These are phyloP conservation scores for Piaya cayana DNA, from an alignment of 2,113 vertebrate genomes.

Conservation along the genomic window DNA sequence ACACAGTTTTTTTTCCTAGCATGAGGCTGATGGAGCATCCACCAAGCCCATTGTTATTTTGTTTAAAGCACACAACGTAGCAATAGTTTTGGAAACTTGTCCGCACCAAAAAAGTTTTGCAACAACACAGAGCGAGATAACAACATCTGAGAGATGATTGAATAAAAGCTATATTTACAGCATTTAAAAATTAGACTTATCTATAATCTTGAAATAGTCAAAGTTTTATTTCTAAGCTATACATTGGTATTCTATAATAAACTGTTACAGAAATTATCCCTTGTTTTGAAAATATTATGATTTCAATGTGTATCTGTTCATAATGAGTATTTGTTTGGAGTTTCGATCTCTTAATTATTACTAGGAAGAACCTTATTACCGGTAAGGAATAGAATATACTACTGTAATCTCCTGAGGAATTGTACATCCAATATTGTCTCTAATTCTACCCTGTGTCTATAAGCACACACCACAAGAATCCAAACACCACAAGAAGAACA, in stretches of 20 bases:
- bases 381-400: slow-evolving; percentile 87
- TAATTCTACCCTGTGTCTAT: slow-evolving; percentile 94
- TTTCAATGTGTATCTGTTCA: slow-evolving; percentile 86
- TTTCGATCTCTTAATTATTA: slow-evolving; percentile 87
- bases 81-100: slow-evolving; percentile 87
- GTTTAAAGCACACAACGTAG: slow-evolving; percentile 88
- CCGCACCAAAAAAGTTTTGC: slow-evolving; percentile 85
- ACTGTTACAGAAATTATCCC: slow-evolving; percentile 94
- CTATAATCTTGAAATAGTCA: slow-evolving; percentile 93
- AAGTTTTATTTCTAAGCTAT: slow-evolving; percentile 96
- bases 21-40: slow-evolving; percentile 70
- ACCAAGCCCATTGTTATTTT: slow-evolving; percentile 77
- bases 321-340: slow-evolving; percentile 86
- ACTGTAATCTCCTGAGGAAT: slow-evolving; percentile 90
- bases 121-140: slow-evolving; percentile 89
- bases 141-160: slow-evolving; percentile 85
- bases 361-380: slow-evolving; percentile 88
- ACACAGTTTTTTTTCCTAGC: slow-evolving; percentile 85
- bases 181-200: slow-evolving; percentile 90
- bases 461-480: slow-evolving; percentile 91
- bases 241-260: slow-evolving; percentile 97
- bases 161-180: slow-evolving; percentile 96
- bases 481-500: slow-evolving; percentile 90
- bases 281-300: slow-evolving; percentile 95
- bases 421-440: slow-evolving; percentile 92